Base-by-base conservation (phyloP, 1,140 invertebrate species). In the Nephila pilipes region DNA sequence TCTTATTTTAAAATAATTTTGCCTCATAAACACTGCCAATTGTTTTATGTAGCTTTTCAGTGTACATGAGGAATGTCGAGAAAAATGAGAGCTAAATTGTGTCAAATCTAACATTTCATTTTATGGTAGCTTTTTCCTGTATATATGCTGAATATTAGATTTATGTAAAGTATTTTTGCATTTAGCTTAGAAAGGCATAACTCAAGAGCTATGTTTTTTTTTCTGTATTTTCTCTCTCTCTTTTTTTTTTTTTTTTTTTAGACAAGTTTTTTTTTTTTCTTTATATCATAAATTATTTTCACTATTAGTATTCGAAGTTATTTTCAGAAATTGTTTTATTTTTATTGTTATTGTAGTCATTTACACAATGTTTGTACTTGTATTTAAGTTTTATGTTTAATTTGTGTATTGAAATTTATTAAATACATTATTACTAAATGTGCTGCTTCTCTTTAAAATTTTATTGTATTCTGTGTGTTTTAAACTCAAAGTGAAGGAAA, bases 161-260 rank as follows among this genome's bases (percentile, higher is more conserved):
- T 81, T 81, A 46, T 81, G 80, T 81, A 81, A 81, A 81, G 38
- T 81, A 81, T 81, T 81, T 81, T 81, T 81, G 80, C 80, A 81
- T 81, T 81, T 81, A 81, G 38, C 25, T 22, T 81, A 81, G 80
- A 54, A 25, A 32, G 36, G 18, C 32, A 16, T 32, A 29, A 36
- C 32, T 75, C 32, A 38, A 54, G 46, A 54, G 29, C 80, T 16
- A 81, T 54, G 80, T 54, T 54, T 25, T 20, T 46, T 46, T 46
- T 6, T 46, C 6, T 46, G 12, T 46, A 10, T 4, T 1, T 46
- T n/a, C n/a, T n/a, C n/a, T n/a, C n/a, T n/a, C n/a, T n/a, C n/a
- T n/a, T n/a, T n/a, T n/a, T n/a, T n/a, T 10, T 46, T 46, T 46
- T 46, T 10, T 46, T 10, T 10, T 46, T 65, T 65, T 65, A 65